Evolutionary conservation across 2,113 vertebrate species (phyloP), one percentile per base, ranked within the genome.

Genomic region (Panthera tigris): DNA sequence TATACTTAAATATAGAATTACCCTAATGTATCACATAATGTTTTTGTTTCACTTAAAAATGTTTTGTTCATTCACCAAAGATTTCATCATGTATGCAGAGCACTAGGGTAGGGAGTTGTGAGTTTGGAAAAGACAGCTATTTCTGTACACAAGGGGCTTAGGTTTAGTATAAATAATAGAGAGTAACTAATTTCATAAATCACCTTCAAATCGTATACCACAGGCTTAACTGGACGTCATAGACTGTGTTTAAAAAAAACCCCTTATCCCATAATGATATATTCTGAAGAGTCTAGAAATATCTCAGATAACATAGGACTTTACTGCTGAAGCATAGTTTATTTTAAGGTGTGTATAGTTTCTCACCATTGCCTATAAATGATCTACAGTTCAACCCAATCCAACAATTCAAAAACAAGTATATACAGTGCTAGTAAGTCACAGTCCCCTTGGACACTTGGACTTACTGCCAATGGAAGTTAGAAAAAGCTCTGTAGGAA

Each of bases 91-190:
- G 63, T 91, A 89, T 81, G 6, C 1, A 33, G 21, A 80, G 50
- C 18, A 79, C 41, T 48, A 39, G 3, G 1, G 19, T 52, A 57
- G 13, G 23, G 25, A 85, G 15, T 61, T 50, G 27, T 41, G 27
- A 91, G 14, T 48, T 89, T 57, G 1, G 9, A 94, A 97, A 71
- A 45, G 15, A 63, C 27, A 33, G 13, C 0, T 5, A 68, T 84
- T 68, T 93, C 29, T 91, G 11, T 39, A 89, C 3, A 55, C 5
- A 87, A 84, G 2, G 16, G 29, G 13, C 41, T 92, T 95, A 48
- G 27, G 71, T 74, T 91, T 84, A 89, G 91, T 73, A 81, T 39
- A 94, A 94, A 84, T n/a, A 69, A 84, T 63, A 83, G 16, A 83
- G 19, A 84, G 31, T 29, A 31, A 12, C 16, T 89, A 23, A 11